Evolutionary conservation across 2,797 vertebrate species (phyloP), one percentile per base, ranked within the genome.

Genomic region (Sparidentex hasta): DNA sequence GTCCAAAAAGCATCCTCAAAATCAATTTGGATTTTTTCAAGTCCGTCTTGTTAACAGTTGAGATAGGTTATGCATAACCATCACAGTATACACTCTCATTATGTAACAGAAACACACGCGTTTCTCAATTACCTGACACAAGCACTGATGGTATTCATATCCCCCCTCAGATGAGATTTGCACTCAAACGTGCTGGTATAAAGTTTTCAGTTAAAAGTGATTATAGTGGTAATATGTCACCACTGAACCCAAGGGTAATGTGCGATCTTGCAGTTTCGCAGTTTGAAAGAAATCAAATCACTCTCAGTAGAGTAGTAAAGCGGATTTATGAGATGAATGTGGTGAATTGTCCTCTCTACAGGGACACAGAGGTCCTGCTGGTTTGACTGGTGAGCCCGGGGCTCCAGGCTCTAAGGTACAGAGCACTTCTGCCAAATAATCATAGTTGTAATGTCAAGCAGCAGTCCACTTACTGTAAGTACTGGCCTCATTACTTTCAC

Each of bases 371-470:
- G 94, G 94, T 55, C 65, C 71, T 21, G 21, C 46, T 33, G 95
- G 94, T 58, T 58, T 74, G 18, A 65, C 41, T 48, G 95, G 95
- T 12, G 33, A 71, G 23, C 13, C 48, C 23, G 95, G 95, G 71
- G 57, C 43, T 61, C n/a, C 69, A 81, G 95, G 95, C 70, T 73
- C 59, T 47, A 81, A 85, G 94, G 95, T 96, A 80, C 6, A 88
- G 77, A 76, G 21, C 55, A n/a, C 23, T 27, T 2, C 66, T 66
- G 3, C 33, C 54, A 5, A 29, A 21, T 38, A 46, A 27, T 50
- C 11, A 23, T 16, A 41, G 7, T 11, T 58, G 27, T 33, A 44
- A 27, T 2, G 2, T 43, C 5, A 66, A 4, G 55, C 14, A 14
- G 38, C 38, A 33, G 51, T 7, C 23, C 13, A 20, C 18, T 9